Evolutionary conservation across 2,888 invertebrate species (phyloP).

Genomic region (Ornithoptera alexandrae): DNA sequence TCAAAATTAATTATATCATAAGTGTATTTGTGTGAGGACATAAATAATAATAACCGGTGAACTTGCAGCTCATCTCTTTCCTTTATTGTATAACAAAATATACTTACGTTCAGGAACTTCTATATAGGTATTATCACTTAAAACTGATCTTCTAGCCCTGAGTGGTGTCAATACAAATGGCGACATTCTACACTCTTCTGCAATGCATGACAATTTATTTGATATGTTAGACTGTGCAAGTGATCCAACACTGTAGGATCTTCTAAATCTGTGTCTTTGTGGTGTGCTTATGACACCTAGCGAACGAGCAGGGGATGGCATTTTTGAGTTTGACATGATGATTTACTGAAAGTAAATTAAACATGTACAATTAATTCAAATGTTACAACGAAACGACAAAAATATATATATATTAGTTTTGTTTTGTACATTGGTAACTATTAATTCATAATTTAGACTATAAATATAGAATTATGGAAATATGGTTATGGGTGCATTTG

Average conservation of each 20-base stretch:
- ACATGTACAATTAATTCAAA: too few species aligned
- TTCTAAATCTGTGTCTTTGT: constrained; percentile 42
- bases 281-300: constrained; percentile 46
- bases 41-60: too few species aligned
- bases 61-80: too few species aligned
- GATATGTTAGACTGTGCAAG: constrained; percentile 50
- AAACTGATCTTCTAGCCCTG: constrained; percentile 49
- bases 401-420: too few species aligned
- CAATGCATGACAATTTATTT: constrained; percentile 49
- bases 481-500: too few species aligned
- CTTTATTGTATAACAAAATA: background rate
- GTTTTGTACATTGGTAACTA: too few species aligned
- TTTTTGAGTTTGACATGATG: constrained; percentile 49
- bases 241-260: constrained; percentile 56
- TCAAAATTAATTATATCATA: too few species aligned
- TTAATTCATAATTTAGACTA: too few species aligned
- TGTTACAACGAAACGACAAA: too few species aligned
- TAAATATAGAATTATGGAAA: too few species aligned
- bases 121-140: constrained; percentile 63
- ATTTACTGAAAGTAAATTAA: constrained; percentile 11
- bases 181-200: constrained; percentile 39
- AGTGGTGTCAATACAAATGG: constrained; percentile 57
- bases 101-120: constrained; percentile 64
- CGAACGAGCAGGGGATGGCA: constrained; percentile 62
- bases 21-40: too few species aligned